A percentile compares a stretch with the other conserved stretches of the same genome.
phyloP scores from a whole-genome alignment of 2,797 vertebrate species.

The Alosa sapidissima region DNA sequence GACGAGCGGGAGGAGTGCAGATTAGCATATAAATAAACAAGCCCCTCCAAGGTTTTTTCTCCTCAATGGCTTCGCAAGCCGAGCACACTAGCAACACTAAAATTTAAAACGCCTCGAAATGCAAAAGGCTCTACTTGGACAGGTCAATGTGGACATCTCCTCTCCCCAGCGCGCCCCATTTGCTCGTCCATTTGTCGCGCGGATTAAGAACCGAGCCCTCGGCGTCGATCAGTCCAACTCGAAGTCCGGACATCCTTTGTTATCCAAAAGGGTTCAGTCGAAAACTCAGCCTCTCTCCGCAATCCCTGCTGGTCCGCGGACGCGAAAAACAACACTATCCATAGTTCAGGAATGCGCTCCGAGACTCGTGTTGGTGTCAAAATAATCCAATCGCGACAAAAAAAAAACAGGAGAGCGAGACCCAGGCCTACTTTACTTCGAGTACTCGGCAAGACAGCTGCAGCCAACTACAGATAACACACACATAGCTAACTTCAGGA shows the following conservation, averaged over 20 bases:
- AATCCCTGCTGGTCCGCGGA: background rate
- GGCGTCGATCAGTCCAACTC: slow-evolving; percentile 47
- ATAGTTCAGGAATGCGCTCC: background rate
- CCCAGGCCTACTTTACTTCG: slow-evolving; percentile 47
- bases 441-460: slow-evolving; percentile 56
- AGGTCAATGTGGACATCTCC: background rate
- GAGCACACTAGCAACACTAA: background rate
- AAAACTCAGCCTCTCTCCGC: slow-evolving; percentile 43
- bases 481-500: slow-evolving; percentile 50
- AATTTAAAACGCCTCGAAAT: background rate
- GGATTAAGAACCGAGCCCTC: background rate
- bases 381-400: slow-evolving; percentile 41
- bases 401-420: slow-evolving; percentile 48
- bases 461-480: slow-evolving; percentile 54
- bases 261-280: slow-evolving; percentile 48
- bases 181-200: background rate
- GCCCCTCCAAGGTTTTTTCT: slow-evolving; percentile 5
- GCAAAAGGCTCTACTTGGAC: background rate
- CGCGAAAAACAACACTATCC: background rate
- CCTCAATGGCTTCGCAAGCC: background rate
- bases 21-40: slow-evolving; percentile 37
- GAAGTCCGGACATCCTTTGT: slow-evolving; percentile 66
- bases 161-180: background rate
- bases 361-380: background rate
- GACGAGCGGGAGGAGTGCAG: slow-evolving; percentile 35